Conservation (phyloP, 2,797 vertebrate species). For the Malacoraja senta region DNA sequence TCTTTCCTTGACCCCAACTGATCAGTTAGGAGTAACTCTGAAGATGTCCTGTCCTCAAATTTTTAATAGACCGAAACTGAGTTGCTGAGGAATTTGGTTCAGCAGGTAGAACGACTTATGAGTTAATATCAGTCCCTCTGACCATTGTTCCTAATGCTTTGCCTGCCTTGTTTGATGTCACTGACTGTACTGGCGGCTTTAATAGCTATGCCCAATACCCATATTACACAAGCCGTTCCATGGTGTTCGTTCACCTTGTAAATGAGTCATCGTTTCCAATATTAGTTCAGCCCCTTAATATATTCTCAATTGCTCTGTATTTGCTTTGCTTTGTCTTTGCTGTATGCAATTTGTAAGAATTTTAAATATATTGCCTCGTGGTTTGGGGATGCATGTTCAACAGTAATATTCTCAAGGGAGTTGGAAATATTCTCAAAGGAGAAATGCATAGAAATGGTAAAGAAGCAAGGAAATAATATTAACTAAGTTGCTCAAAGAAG, state of each 20-base stretch:
- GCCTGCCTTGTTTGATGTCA: not conserved
- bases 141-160: not conserved
- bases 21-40: not conserved
- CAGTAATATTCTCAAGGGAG: too few species aligned
- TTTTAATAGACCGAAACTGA: not conserved
- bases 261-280: not conserved
- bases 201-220: not conserved
- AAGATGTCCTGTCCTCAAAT: not conserved
- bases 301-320: not conserved
- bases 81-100: not conserved
- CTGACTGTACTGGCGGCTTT: not conserved
- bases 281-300: not conserved
- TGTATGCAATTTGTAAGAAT: not conserved
- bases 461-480: too few species aligned
- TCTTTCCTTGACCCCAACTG: not conserved
- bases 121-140: not conserved
- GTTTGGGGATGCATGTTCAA: too few species aligned
- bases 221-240: not conserved
- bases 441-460: too few species aligned
- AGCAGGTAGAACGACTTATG: not conserved
- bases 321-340: not conserved
- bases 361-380: too few species aligned
- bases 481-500: too few species aligned
- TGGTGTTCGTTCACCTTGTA: not conserved
- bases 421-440: too few species aligned